Percentiles rank a stretch among this genome's conserved stretches.
These are phyloP conservation scores for Aporrectodea caliginosa DNA, from an alignment of 1,140 invertebrate species.

Conservation along the genomic window DNA sequence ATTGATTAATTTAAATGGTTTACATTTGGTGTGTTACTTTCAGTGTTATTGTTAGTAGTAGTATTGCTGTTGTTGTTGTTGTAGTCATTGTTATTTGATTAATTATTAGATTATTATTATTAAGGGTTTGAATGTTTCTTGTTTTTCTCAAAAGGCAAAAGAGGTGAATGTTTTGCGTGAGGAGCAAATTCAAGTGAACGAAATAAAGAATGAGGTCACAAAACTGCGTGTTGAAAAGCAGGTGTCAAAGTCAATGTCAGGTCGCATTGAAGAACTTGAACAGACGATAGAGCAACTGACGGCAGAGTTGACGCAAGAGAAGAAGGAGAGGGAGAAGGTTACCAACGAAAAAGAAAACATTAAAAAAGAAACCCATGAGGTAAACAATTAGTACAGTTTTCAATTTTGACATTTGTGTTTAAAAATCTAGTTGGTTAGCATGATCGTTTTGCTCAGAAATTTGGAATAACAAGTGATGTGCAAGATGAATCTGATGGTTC, in stretches of 20 bases:
- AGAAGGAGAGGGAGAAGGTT: conserved; percentile 72
- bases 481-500: no score
- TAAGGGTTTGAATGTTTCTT: conserved; percentile 16
- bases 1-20: no score
- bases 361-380: conserved; percentile 59
- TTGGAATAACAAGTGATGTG: no score
- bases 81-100: no score
- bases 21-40: no score
- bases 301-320: conserved; percentile 44
- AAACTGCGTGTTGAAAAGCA: conserved; percentile 65
- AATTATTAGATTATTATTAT: no score
- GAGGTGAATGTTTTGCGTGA: conserved; percentile 66
- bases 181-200: conserved; percentile 63
- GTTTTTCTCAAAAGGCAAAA: conserved; percentile 56
- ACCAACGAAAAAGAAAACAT: conserved; percentile 56
- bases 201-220: conserved; percentile 52
- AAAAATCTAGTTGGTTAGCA: no score
- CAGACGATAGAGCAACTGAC: conserved; percentile 43
- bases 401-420: no score
- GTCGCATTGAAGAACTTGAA: conserved; percentile 63
- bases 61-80: no score
- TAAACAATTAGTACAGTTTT: no score
- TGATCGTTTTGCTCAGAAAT: no score
- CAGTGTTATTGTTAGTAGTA: no score
- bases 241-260: conserved; percentile 59